Evolutionary conservation across 2,888 invertebrate species (phyloP), one percentile per base, ranked within the genome.

Genomic region (Eutolmus rufibarbis): DNA sequence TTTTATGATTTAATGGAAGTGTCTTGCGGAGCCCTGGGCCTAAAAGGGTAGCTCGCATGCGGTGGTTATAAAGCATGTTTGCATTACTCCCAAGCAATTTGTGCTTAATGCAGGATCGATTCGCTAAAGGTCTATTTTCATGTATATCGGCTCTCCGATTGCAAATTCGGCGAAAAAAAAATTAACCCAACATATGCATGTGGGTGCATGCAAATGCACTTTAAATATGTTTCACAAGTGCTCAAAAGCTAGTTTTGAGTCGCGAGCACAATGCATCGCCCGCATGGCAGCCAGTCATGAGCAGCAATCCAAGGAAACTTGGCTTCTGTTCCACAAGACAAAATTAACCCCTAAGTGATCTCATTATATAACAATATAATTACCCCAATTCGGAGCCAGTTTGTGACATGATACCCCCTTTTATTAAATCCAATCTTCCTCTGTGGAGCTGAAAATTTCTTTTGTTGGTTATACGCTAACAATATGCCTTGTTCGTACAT

Each of bases 1-100:
- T 88, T 86, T 88, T 88, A 88, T 88, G 88, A 88, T 88, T 88
- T 88, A 87, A 88, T 88, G 88, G 88, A 88, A 88, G 86, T 88
- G 79, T 88, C 86, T 87, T 88, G 78, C 85, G 87, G 19, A 81
- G 34, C 28, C 79, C 51, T 81, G 28, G 51, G 51, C 28, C 28
- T 51, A 81, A 51, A 81, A 56, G 81, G 81, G 81, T 23, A 14
- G 34, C 46, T 81, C 23, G n/a, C 56, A 81, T 81, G n/a, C n/a
- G 81, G 19, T 23, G 23, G 37, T 78, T 51, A 28, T 56, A 81
- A 56, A 28, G 16, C 28, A 34, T 81, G 51, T 43, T 51, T 81
- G 56, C 81, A 81, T 81, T 81, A 81, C 14, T 28, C 16, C 56
- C 28, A 8, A 81, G 56, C 34, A 81, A 81, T 81, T 81, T 81